Base-by-base conservation (phyloP, 2,888 invertebrate species). In the Hydropsyche betteni region DNA sequence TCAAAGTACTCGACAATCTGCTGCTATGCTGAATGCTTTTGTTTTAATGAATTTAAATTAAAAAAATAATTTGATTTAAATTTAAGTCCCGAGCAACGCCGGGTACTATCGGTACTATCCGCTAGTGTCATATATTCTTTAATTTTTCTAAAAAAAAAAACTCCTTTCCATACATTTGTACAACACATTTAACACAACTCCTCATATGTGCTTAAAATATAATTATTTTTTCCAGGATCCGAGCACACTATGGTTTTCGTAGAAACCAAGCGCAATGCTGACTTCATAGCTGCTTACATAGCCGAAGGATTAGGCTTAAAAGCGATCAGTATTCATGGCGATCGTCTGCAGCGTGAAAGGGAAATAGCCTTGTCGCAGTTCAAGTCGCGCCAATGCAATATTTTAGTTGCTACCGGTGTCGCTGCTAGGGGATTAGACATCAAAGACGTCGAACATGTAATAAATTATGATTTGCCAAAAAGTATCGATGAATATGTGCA, bases 261-360 rank as follows among this genome's bases (percentile, higher is more conserved):
- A 0, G 96, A 95, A 82, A 93, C 92, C 12, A 97, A 98, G 82
- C 90, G 94, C 58, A 93, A 91, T 76, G 96, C 97, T 0, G 98
- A 99, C 84, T 97, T 95, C 83, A 86, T 96, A 33, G 98, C 97
- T 0, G 91, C 93, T 0, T 90, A 91, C 81, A 84, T 98, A 44
- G 94, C 93, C 0, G 94, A 95, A 83, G 84, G 85, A 36, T 89
- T 89, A n/a, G 90, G 92, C 75, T 89, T 92, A 75, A 93, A 97
- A 6, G 98, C 98, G 0, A 97, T 98, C 4, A 98, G 98, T 53
- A 99, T 99, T 82, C 99, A 99, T 85, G 99, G 99, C 51, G 99
- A 99, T 86, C 91, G 99, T 68, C 91, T 94, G 81, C 99, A 99
- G 84, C 90, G 94, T 70, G 99, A 99, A 84, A 90, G 99, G 71